Evolutionary conservation across 1,140 invertebrate species (phyloP), one percentile per base, ranked within the genome.

Genomic region (Pseudomyrmex flavicornis): DNA sequence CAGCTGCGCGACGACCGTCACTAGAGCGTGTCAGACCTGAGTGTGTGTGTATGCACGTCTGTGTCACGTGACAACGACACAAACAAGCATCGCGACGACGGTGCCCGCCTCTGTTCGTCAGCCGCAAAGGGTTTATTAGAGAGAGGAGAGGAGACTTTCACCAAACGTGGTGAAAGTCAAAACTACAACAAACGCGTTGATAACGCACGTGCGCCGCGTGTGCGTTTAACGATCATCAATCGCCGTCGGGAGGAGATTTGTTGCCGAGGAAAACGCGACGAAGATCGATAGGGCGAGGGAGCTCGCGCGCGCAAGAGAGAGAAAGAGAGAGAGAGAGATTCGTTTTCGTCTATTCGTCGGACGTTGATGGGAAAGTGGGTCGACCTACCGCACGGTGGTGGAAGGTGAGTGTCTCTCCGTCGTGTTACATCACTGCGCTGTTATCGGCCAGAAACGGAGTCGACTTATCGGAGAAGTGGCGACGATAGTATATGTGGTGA

Each of bases 61-160:
- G 35, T 63, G 52, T 86, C 85, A 87, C 79, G 84, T 87, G 85
- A 86, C 77, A 44, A 17, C 73, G 48, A 15, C 52, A 59, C 63
- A 44, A 66, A 48, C n/a, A 48, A 9, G 50, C 58, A 20, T 22
- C 46, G 35, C 48, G 75, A 70, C 75, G 48, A 44, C 7, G 13
- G 4, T 17, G 17, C 22, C 35, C 52, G 48, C 9, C 13, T 44
- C n/a, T 4, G 69, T 52, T 48, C 50, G 12, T 52, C 50, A 2
- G 13, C 61, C 65, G 17, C 35, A 35, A 65, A 59, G 65, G 66
- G 84, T 65, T 58, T 56, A 26, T 26, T 26, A 26, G 26, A 2
- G 26, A 26, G 26, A 79, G 73, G 15, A 17, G 2, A 17, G 2
- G n/a, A n/a, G n/a, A n/a, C n/a, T n/a, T n/a, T n/a, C n/a, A n/a